phyloP scores from a whole-genome alignment of 1,140 invertebrate genomes.

The Micrasema minimum region DNA sequence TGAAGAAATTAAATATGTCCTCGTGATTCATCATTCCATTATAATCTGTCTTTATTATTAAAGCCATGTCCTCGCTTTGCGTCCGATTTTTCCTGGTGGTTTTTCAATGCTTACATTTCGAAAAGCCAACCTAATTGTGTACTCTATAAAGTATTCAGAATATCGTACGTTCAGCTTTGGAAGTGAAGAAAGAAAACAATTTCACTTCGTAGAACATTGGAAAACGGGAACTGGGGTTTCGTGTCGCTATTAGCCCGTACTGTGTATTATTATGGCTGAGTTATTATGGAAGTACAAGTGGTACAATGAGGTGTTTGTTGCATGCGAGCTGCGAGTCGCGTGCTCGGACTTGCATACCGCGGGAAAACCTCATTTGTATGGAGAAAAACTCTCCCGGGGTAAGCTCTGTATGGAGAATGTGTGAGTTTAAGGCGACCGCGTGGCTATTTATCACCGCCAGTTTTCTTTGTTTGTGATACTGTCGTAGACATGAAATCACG shows the following conservation, averaged over 20 bases:
- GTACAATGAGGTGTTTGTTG: constrained; percentile 17
- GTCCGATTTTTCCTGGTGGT: no score
- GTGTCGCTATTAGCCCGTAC: not conserved
- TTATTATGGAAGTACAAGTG: constrained; percentile 21
- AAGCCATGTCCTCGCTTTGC: no score
- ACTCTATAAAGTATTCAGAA: no score
- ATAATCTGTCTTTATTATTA: no score
- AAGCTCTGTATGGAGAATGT: no score
- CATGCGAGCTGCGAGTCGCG: constrained; percentile 17
- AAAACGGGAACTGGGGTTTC: not conserved
- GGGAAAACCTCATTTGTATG: constrained; percentile 7
- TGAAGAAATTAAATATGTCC: constrained; percentile 22
- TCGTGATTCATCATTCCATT: constrained; percentile 17
- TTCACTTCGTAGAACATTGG: no score
- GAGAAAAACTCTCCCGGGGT: not conserved
- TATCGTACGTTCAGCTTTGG: no score
- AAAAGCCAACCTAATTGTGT: no score
- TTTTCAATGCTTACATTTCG: no score
- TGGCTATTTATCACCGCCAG: not conserved
- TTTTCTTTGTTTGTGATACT: constrained; percentile 9
- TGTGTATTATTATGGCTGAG: not conserved
- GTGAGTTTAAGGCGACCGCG: constrained; percentile 1
- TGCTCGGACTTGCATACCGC: not conserved
- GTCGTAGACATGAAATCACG: no score
- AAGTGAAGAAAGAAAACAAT: no score